Base-by-base conservation (phyloP, 2,113 vertebrate species). In the Thryonomys swinderianus region DNA sequence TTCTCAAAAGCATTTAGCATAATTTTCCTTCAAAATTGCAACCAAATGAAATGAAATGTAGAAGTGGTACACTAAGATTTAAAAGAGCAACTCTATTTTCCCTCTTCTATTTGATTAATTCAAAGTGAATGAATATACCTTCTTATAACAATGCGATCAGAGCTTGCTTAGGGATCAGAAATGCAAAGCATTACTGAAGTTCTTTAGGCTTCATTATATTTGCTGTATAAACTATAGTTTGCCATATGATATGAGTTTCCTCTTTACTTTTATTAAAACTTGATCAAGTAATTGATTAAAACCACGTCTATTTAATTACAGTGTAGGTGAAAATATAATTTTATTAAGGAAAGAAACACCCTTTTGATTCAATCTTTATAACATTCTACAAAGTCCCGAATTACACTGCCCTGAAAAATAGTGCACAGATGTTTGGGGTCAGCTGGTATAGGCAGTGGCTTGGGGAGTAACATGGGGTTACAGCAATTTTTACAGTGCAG, bases 221-320 rank as follows among this genome's bases (percentile, higher is more conserved):
- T 21, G 55, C 59, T 84, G 64, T 23, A 79, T 23, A 85, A 67
- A 59, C 85, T 87, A 69, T 32, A 64, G 78, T 71, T 2, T 37
- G 13, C 17, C 85, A 59, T 61, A 71, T 18, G 13, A 74, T 51
- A 59, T 17, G 21, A 23, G 51, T 78, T 74, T 17, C 40, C 74
- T 88, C 64, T 59, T 53, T 88, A 9, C 80, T 73, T 66, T 67
- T 69, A 6, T 89, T 91, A 80, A 64, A 40, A 81, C 30, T 0
- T 25, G 57, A 53, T 90, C 51, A 79, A 23, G 10, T 85, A 95
- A 79, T 27, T 10, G 2, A 62, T 84, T 97, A 82, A 88, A 92
- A 61, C 21, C 0, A 34, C 30, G 76, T 88, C 10, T 81, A 67
- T 32, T 62, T 57, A 90, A 76, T 67, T 81, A 74, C 83, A 85